Base-by-base conservation (phyloP, 2,888 invertebrate genomes). In the Protophormia terraenovae region DNA sequence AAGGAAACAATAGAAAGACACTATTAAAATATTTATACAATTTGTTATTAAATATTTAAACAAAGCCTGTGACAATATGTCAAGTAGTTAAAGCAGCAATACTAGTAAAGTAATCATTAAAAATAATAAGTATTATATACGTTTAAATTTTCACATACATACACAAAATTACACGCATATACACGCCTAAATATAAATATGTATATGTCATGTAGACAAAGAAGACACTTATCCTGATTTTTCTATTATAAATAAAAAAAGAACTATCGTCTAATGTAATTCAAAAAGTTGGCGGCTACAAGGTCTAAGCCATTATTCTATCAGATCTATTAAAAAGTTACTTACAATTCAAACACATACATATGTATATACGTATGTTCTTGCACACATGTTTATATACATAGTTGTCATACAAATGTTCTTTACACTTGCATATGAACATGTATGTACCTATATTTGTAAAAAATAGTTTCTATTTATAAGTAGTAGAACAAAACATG, bases 251-350 rank as follows among this genome's bases (percentile, higher is more conserved):
- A 27, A 1, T 1, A 14, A 5, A 12, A 22, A 3, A 14, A 60
- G 16, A 5, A 24, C 62, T 16, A 29, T 58, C 16, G 6, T 41
- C 38, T 64, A 79, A 53, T 72, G 50, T 53, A 62, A 69, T 50
- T 78, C 24, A 10, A 67, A 69, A 69, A 58, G 64, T 62, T 79
- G 69, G 24, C 73, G 16, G n/a, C 69, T 45, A 67, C 53, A 72
- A 64, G 38, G 29, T 60, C 47, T 78, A 10, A 32, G 58, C 66
- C 16, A 64, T 24, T 35, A 45, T 35, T 38, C 22, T 58, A 32
- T n/a, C 45, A 45, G 19, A 76, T 53, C 16, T 72, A 47, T 41
- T 66, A 24, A 55, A 32, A 73, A 64, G n/a, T n/a, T 16, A 16
- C 29, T 27, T 35, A 35, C 29, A 32, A 53, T n/a, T 35, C 27